Evolutionary conservation across 2,888 invertebrate species (phyloP), one percentile per base, ranked within the genome.

Genomic region (Odiellus spinosus): DNA sequence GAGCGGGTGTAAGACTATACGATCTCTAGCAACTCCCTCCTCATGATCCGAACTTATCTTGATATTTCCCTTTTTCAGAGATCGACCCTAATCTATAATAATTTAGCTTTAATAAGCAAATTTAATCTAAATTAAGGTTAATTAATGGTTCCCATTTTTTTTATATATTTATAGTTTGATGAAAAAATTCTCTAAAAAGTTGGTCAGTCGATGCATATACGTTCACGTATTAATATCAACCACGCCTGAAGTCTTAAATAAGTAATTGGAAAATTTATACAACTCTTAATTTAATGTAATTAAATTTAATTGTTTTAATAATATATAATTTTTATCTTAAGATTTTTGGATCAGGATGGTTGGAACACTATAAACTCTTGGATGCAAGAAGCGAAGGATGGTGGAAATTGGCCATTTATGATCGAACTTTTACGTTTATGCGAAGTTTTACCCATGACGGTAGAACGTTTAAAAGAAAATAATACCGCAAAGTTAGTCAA

Each of bases 141-240:
- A 26, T 26, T 26, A 8, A 26, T 6, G 8, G 8, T 26, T 26
- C 26, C n/a, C n/a, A n/a, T n/a, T n/a, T n/a, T 38, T 52, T 53
- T 54, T 48, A 54, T 61, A 58, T 59, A 59, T 58, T 76, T 77
- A 58, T 73, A 90, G 88, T 65, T 76, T 93, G 63, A 93, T 93
- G 91, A 83, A 82, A 41, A 88, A 90, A 67, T 88, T 84, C 71
- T 90, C 90, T 1, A 87, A 84, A 66, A 93, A 91, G 67, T 72
- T 93, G 56, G 91, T 93, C 46, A 88, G 87, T 58, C 88, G 88
- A 72, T 91, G 91, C 70, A 83, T 91, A 60, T 93, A 91, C 63
- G 79, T 90, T 59, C 83, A 90, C 65, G 90, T 93, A 60, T 70
- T 93, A 49, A 84, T 84, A 67, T 80, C 80, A 53, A 88, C 91